Evolutionary conservation across 2,113 vertebrate species (phyloP).

Genomic region (Anhinga anhinga): DNA sequence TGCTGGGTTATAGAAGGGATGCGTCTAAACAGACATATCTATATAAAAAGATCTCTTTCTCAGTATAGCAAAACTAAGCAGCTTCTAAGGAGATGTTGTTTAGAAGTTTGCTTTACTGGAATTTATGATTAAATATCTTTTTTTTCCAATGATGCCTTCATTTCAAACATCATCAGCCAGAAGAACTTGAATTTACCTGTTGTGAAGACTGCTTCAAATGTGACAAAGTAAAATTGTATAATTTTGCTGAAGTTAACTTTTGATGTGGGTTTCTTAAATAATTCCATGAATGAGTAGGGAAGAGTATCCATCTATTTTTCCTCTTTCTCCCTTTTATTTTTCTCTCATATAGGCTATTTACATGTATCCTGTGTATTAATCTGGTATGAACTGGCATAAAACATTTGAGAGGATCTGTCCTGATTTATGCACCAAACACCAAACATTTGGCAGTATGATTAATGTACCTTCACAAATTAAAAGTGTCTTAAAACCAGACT

Average conservation of each 20-base stretch:
- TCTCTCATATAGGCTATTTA: background rate
- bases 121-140: conserved; percentile 38
- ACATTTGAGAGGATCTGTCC: background rate
- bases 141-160: conserved; percentile 21
- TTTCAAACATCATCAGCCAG: conserved; percentile 46
- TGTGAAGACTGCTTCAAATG: background rate
- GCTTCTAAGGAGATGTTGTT: conserved; percentile 28
- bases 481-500: background rate
- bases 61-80: background rate
- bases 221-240: conserved; percentile 3
- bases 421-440: background rate
- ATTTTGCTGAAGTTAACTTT: background rate
- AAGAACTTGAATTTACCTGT: conserved; percentile 47
- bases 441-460: background rate
- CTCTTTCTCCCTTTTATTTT: background rate
- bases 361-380: background rate
- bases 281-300: background rate
- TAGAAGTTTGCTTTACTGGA: conserved; percentile 55
- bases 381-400: background rate
- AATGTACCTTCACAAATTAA: background rate
- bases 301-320: background rate
- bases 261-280: background rate
- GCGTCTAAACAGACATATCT: background rate
- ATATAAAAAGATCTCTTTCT: background rate
- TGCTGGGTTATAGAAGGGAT: background rate